Evolutionary conservation across 2,888 invertebrate genomes (phyloP), one percentile per base, ranked within the genome.

Genomic region (Mesoligia furuncula): DNA sequence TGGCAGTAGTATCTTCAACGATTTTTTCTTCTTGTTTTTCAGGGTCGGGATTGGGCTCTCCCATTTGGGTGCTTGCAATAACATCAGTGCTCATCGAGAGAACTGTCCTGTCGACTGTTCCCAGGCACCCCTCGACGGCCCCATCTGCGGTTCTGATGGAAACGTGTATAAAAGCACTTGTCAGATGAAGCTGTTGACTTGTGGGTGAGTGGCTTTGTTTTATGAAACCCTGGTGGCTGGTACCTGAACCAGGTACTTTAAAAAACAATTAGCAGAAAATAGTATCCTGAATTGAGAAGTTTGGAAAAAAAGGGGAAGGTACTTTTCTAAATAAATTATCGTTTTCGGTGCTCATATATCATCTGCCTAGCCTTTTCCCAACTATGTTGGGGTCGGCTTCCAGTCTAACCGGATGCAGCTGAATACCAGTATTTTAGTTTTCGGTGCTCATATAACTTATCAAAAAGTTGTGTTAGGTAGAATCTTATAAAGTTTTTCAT

Each of bases 121-220:
- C 54, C 98, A 98, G 90, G 98, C 98, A 0, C 99, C 99, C 0
- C 97, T 98, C 85, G 99, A 99, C 89, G 99, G 99, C 0, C 99
- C 99, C 0, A 98, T 99, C 84, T 99, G 99, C 92, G 99, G 98
- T 7, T 98, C 98, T 78, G 98, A 99, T 91, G 99, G 98, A 51
- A 98, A 98, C 91, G 99, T 99, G 0, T 99, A 99, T 97, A 98
- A 98, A 91, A 99, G 98, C 90, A 99, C 99, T 4, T 99, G 99
- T 91, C 98, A 98, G 92, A 99, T 99, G 99, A 98, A 98, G 91
- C 97, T 98, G 80, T 97, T 98, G 45, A 99, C 99, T 69, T 99
- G 99, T 95, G 98, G 98, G 97, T 98, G 95, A 95, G 97, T 88
- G 1, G 20, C 3, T 54, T 80, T 79, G 67, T 67, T 79, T 54